Evolutionary conservation across 1,140 invertebrate genomes (phyloP), one percentile per base, ranked within the genome.

Genomic region (Cydia amplana): DNA sequence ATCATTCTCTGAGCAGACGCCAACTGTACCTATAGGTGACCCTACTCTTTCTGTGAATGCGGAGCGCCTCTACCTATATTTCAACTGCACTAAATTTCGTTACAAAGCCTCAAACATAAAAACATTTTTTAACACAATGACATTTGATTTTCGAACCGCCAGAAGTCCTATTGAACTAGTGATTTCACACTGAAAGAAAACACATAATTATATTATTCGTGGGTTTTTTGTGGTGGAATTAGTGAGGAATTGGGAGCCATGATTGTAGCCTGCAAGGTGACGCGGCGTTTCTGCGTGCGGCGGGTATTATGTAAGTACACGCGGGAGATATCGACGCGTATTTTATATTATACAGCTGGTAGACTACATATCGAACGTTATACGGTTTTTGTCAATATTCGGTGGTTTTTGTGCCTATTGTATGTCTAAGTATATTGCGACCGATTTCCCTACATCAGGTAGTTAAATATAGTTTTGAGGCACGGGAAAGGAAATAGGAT

Each of bases 161-260:
- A 36, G 25, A n/a, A 18, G 28, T 51, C 60, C 63, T 46, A 75
- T 75, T 70, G 60, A 75, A 75, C 74, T 75, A 70, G 32, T 75
- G 60, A 49, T 75, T 75, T 75, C 74, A 75, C 74, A 75, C 63
- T 75, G 10, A 43, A 60, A 70, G 64, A 75, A 75, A 32, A 75
- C 51, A 75, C 74, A 75, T 75, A 75, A 75, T 75, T 67, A 75
- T 64, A 70, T 60, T 40, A 74, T 75, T 72, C 70, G 70, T n/a
- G 3, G 36, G 67, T 72, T 36, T 72, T 72, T 74, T 74, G 63
- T 40, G 36, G 16, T 7, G 20, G 74, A 74, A 74, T 64, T 51
- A 51, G 49, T 51, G 49, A 51, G 23, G 32, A 74, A 74, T 74
- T 65, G 74, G 74, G 20, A 14, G 28, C 51, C 32, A 32, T 64